phyloP scores from a whole-genome alignment of 2,888 invertebrate genomes.

The Agriopis marginaria region DNA sequence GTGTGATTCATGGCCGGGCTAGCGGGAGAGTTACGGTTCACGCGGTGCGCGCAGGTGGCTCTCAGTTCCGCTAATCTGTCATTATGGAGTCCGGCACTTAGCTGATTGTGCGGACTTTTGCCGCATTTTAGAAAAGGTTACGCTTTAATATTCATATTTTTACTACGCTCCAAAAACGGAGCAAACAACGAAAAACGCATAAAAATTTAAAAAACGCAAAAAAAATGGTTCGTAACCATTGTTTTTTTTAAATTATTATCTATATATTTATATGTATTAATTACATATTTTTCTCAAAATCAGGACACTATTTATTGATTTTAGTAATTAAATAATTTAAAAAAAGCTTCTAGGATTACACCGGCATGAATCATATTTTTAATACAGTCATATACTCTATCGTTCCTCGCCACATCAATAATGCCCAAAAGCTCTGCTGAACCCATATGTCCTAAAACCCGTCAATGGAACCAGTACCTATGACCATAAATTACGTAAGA shows the following conservation, averaged over 20 bases:
- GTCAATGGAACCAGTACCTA: constrained; percentile 37
- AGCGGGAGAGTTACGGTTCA: constrained; percentile 72
- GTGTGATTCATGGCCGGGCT: constrained; percentile 68
- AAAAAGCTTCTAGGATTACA: no score
- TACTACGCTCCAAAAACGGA: not conserved
- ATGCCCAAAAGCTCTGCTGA: not conserved
- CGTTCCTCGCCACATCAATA: not conserved
- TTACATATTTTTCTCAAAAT: no score
- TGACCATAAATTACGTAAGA: constrained; percentile 68
- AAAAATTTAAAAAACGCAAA: no score
- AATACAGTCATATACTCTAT: not conserved
- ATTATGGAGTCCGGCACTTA: constrained; percentile 74
- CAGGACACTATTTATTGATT: no score
- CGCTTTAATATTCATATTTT: not conserved
- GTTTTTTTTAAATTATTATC: no score
- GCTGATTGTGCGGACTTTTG: constrained; percentile 29
- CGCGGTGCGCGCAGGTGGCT: constrained; percentile 75
- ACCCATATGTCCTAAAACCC: constrained; percentile 48
- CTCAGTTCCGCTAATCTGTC: constrained; percentile 73
- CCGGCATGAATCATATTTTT: no score
- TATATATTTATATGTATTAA: no score
- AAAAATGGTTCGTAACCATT: no score
- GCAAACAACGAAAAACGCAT: no score
- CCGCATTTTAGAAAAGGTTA: constrained; percentile 16
- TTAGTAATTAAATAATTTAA: no score